Percentiles rank a stretch among this genome's conserved stretches.
These are phyloP conservation scores for Leptopilina clavipes DNA, from an alignment of 1,140 invertebrate species.

Conservation along the genomic window DNA sequence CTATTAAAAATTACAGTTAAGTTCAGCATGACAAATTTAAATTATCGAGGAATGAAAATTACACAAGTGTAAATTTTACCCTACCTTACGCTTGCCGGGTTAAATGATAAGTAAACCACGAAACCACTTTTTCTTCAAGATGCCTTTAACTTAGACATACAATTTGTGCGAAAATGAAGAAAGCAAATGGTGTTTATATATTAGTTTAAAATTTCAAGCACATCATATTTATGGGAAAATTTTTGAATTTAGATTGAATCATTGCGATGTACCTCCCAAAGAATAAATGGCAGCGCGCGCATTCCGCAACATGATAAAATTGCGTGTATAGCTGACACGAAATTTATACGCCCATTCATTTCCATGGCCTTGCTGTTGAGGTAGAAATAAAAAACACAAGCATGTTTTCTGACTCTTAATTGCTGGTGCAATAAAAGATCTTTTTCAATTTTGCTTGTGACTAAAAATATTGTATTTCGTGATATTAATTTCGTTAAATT, in stretches of 20 bases:
- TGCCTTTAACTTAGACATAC: too few species aligned
- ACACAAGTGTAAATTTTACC: too few species aligned
- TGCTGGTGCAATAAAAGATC: constrained; percentile 4
- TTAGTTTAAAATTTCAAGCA: background rate
- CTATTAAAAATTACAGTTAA: too few species aligned
- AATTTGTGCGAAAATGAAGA: too few species aligned
- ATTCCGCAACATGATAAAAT: constrained; percentile 27
- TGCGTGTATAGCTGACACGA: constrained; percentile 7
- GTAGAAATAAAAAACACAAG: constrained; percentile 5
- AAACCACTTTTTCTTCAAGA: too few species aligned
- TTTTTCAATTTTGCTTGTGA: constrained; percentile 10
- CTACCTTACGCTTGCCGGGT: too few species aligned
- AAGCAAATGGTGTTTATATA: too few species aligned
- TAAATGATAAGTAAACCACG: too few species aligned
- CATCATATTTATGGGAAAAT: background rate
- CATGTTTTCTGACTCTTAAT: constrained; percentile 24
- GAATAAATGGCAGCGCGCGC: constrained; percentile 9
- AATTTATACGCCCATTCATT: constrained; percentile 22
- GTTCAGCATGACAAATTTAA: too few species aligned
- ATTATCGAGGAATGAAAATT: too few species aligned
- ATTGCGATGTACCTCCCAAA: background rate
- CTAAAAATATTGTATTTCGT: constrained; percentile 2
- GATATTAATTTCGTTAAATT: background rate
- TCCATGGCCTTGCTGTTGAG: constrained; percentile 3
- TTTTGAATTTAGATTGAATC: constrained; percentile 4